Percentiles rank a stretch among this genome's conserved stretches.
Conservation (phyloP, 2,113 vertebrate species). For the Corapipo altera region DNA sequence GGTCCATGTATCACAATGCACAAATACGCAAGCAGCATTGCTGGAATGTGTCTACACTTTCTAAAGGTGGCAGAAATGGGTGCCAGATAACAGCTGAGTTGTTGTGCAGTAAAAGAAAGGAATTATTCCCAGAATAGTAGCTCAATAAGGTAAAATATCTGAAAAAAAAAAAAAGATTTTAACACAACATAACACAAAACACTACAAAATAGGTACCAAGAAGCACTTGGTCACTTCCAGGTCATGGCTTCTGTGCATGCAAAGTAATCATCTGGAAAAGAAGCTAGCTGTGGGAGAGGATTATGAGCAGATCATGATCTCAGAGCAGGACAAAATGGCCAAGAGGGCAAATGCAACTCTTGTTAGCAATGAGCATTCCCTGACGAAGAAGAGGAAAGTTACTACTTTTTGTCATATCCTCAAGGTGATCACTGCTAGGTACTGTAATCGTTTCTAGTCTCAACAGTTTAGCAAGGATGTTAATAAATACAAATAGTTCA, state of each 20-base stretch:
- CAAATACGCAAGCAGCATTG: background rate
- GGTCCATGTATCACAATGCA: background rate
- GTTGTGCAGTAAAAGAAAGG: background rate
- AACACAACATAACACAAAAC: background rate
- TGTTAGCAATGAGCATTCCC: background rate
- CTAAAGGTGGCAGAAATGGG: background rate
- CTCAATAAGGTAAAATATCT: background rate
- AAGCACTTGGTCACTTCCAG: background rate
- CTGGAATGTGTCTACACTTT: background rate
- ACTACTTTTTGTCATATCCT: background rate
- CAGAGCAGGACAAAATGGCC: background rate
- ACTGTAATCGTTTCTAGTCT: background rate
- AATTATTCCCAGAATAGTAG: background rate
- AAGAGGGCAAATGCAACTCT: background rate
- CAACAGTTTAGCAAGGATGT: background rate
- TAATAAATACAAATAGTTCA: background rate
- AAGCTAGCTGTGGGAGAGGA: background rate
- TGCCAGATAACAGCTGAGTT: background rate
- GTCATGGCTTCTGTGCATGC: background rate
- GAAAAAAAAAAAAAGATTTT: background rate
- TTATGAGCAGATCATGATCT: background rate
- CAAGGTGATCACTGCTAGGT: background rate
- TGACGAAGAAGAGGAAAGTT: background rate
- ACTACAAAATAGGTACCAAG: background rate
- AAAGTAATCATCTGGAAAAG: background rate